A percentile compares a stretch with the other conserved stretches of the same genome.
Conservation (phyloP, 2,797 vertebrate species). For the Crax fasciolata region DNA sequence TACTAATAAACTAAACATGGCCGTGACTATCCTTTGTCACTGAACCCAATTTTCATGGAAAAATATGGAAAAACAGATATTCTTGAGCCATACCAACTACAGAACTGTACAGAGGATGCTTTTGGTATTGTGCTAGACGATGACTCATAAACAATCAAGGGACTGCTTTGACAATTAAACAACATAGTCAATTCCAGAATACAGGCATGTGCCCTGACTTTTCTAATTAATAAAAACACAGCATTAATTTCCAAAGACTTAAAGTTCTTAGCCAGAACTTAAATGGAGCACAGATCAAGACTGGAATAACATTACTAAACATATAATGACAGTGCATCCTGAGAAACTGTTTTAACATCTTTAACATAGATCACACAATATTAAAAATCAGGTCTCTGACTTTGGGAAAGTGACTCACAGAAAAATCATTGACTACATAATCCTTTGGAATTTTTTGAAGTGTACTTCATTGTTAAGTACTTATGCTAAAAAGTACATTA, state of each 20-base stretch:
- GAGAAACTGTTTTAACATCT: not conserved
- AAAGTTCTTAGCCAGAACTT: not conserved
- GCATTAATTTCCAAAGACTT: not conserved
- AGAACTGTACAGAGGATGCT: not conserved
- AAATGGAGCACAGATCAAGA: not conserved
- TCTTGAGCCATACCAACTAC: not conserved
- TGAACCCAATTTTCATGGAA: not conserved
- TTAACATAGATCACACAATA: not conserved
- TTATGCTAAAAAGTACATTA: not conserved
- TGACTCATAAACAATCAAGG: not conserved
- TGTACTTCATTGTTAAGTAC: not conserved
- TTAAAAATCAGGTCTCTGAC: not conserved
- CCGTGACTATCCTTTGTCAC: not conserved
- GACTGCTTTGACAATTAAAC: not conserved
- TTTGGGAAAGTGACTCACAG: not conserved
- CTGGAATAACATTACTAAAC: not conserved
- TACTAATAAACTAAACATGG: not conserved
- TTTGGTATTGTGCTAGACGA: not conserved
- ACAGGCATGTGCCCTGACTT: not conserved
- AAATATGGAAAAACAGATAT: not conserved
- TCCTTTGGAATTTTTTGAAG: not conserved
- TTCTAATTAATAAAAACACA: not conserved
- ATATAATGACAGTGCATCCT: not conserved
- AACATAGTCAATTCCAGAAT: not conserved
- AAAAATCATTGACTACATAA: not conserved